Conservation (phyloP, 2,888 invertebrate genomes). For the Globia sparganii region DNA sequence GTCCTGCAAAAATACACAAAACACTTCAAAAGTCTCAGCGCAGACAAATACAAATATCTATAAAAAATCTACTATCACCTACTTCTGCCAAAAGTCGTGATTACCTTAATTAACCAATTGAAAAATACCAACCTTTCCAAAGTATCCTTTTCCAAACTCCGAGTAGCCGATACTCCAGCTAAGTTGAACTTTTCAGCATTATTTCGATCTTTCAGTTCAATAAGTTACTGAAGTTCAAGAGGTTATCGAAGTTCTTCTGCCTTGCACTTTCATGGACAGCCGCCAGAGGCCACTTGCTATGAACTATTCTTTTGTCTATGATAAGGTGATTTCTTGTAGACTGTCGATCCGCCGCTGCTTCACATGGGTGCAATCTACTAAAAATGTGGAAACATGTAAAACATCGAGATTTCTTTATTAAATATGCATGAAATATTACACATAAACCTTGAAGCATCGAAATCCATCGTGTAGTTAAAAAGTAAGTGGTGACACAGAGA, state of each 20-base stretch:
- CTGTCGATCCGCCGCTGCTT: neutral
- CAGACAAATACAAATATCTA: neutral
- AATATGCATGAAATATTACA: neutral
- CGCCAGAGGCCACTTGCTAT: constrained; percentile 1
- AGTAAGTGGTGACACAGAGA: neutral
- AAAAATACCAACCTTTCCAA: neutral
- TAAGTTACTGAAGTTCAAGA: constrained; percentile 34
- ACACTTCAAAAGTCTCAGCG: neutral
- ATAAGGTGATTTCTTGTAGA: neutral
- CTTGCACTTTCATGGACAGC: constrained; percentile 2
- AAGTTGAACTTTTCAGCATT: constrained; percentile 31
- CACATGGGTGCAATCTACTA: neutral
- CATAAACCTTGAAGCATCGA: neutral
- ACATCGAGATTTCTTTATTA: neutral
- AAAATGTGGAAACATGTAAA: neutral
- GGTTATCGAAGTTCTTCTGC: constrained; percentile 23
- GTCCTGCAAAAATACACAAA: too few species aligned
- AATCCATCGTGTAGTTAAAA: neutral
- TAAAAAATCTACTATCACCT: neutral
- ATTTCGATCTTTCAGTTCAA: constrained; percentile 39
- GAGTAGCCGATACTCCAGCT: neutral
- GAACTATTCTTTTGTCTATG: neutral
- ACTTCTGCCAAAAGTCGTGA: neutral
- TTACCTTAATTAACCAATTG: neutral
- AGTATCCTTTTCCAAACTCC: neutral